Base-by-base conservation (phyloP, 2,797 vertebrate genomes). In the Smutsia gigantea region DNA sequence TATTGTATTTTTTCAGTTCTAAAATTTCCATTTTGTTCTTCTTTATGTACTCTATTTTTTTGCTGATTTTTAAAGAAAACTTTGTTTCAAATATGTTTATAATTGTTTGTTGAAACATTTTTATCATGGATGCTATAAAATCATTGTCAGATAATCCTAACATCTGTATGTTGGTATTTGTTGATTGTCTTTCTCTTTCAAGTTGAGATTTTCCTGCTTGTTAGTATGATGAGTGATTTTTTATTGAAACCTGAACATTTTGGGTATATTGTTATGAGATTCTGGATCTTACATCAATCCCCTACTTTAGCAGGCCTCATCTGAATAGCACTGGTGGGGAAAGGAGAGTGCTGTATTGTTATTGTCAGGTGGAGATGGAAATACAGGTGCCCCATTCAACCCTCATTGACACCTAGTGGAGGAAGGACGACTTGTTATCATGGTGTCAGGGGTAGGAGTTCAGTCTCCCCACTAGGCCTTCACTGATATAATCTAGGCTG, bases 1-100 rank as follows among this genome's bases (percentile, higher is more conserved):
- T 83, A 55, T 42, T 69, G 3, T 53, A 71, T 71, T 85, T 90
- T 96, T 96, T 90, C 25, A 51, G n/a, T 90, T 74, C n/a, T 66
- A 69, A 90, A 75, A 57, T 75, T 77, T 90, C 75, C 46, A 64
- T 68, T 87, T 64, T 39, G 11, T 57, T 69, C 42, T 82, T 79
- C 46, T 83, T 78, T 37, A 42, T 46, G 71, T 71, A 25, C 83
- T 92, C 17, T 74, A 39, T n/a, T 69, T 71, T 29, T 69, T 93
- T 79, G 42, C 23, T 55, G 51, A 7, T 29, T 5, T 19, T 53
- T 39, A 59, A 61, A 9, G 21, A 75, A 89, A 18, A 10, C 46
- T 25, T 78, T 84, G 15, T 89, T 78, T 92, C 68, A 71, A 29
- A 42, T 85, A 34, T 71, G 29, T 68, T 87, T 69, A 2, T 46